These are phyloP conservation scores for Halictus rubicundus DNA, from an alignment of 1,140 invertebrate species.

Conservation along the genomic window DNA sequence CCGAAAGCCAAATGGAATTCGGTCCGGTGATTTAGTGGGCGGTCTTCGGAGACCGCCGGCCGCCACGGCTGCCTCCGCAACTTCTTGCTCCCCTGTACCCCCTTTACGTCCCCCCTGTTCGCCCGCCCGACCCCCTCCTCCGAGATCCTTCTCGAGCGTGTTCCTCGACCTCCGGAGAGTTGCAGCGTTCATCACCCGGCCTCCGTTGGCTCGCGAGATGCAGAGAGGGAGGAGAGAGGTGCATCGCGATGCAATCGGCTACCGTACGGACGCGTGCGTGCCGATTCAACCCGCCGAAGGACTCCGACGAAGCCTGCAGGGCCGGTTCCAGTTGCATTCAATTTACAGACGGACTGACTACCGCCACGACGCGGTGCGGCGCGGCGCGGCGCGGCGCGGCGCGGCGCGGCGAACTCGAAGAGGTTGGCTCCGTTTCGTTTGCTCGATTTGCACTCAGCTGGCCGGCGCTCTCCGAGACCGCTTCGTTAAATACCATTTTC, in stretches of 20 bases:
- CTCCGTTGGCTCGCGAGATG: background rate
- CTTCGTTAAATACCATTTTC: background rate
- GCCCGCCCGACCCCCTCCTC: background rate
- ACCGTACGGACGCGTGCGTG: slow-evolving; percentile 57
- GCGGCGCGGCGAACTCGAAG: too few species aligned
- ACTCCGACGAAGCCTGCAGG: slow-evolving; percentile 3
- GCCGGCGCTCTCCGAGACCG: background rate
- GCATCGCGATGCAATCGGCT: slow-evolving; percentile 56
- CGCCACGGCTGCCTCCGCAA: slow-evolving; percentile 54
- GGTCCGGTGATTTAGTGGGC: slow-evolving; percentile 76
- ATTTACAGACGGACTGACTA: slow-evolving; percentile 21
- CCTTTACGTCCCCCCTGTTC: background rate
- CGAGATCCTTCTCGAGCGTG: background rate
- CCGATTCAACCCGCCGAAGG: slow-evolving; percentile 41
- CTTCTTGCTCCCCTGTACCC: background rate
- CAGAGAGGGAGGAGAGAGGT: slow-evolving; percentile 1
- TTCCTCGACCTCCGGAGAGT: slow-evolving; percentile 24
- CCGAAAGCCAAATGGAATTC: slow-evolving; percentile 77
- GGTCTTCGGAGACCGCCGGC: slow-evolving; percentile 71
- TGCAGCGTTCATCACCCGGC: slow-evolving; percentile 33
- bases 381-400: too few species aligned
- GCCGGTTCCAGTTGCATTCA: slow-evolving; percentile 46
- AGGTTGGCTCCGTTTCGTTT: background rate
- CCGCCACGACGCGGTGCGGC: background rate
- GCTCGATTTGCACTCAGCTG: background rate